These are phyloP conservation scores for Drosophila elegans DNA, from an alignment of 1,140 invertebrate species.

Conservation along the genomic window DNA sequence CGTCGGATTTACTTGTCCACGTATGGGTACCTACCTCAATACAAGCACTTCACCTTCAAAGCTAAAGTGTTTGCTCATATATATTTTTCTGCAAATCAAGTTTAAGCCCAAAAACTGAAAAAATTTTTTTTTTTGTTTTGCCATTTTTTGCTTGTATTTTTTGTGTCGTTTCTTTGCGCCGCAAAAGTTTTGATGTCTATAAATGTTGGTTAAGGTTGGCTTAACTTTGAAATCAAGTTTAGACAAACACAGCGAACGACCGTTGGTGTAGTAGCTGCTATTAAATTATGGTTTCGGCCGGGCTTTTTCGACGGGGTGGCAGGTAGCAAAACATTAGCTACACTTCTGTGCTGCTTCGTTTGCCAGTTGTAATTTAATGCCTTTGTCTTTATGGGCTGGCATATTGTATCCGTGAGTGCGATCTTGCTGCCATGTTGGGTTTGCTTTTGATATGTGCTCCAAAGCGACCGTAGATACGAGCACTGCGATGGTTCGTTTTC, in stretches of 20 bases:
- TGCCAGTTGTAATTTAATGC: conserved; percentile 70
- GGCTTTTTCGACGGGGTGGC: conserved; percentile 10
- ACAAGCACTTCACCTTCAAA: conserved; percentile 61
- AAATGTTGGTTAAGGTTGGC: conserved; percentile 81
- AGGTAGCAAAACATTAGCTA: conserved; percentile 41
- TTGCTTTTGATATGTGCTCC: conserved; percentile 19
- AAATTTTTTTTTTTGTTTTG: conserved; percentile 22
- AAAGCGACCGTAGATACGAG: conserved; percentile 5
- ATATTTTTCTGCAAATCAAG: conserved; percentile 68
- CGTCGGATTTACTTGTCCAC: conserved; percentile 33
- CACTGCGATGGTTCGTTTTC: conserved; percentile 30
- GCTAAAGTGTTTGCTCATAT: conserved; percentile 26
- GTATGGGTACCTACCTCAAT: conserved; percentile 64
- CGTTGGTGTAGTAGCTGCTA: conserved; percentile 24
- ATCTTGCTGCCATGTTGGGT: conserved; percentile 42
- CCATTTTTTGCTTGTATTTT: conserved; percentile 34
- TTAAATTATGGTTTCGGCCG: conserved; percentile 38
- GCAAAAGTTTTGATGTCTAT: conserved; percentile 70
- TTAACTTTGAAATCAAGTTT: conserved; percentile 82
- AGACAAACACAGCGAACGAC: conserved; percentile 34
- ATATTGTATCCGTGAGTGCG: conserved; percentile 59
- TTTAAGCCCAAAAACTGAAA: conserved; percentile 66
- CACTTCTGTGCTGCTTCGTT: conserved; percentile 38
- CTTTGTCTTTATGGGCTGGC: conserved; percentile 56
- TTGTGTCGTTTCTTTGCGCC: conserved; percentile 49